phyloP scores from a whole-genome alignment of 2,113 vertebrate species.

The Silurus meridionalis region DNA sequence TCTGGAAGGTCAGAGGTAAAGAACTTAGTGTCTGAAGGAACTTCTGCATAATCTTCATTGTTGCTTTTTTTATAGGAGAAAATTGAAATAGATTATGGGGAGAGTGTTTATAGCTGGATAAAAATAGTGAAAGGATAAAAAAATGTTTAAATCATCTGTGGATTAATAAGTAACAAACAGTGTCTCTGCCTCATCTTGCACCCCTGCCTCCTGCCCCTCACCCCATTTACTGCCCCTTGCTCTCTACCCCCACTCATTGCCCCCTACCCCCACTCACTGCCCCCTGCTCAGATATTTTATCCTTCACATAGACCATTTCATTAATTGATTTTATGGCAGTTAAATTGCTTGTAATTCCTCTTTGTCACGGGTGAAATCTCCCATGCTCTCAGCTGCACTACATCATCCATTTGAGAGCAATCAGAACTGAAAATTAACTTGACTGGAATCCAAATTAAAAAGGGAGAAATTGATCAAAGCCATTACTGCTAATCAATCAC shows the following conservation, averaged over 20 bases:
- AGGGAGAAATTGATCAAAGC: background rate
- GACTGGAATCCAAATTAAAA: slow-evolving; percentile 13
- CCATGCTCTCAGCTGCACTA: background rate
- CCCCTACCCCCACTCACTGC: too few relatives aligned
- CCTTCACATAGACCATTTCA: background rate
- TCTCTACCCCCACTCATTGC: too few relatives aligned
- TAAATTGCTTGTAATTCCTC: slow-evolving; percentile 1
- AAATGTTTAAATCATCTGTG: too few relatives aligned
- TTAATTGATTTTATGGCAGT: background rate
- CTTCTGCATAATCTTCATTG: too few relatives aligned
- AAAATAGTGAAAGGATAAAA: background rate
- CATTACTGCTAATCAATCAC: background rate
- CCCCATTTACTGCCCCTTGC: too few relatives aligned
- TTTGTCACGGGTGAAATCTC: background rate
- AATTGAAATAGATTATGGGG: too few relatives aligned
- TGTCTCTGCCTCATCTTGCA: background rate
- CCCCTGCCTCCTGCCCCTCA: too few relatives aligned
- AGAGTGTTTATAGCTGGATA: background rate
- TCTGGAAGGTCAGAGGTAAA: background rate
- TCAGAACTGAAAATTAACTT: slow-evolving; percentile 8
- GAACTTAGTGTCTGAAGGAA: too few relatives aligned
- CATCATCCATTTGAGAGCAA: background rate
- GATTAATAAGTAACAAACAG: background rate
- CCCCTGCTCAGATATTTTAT: background rate
- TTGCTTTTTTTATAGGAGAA: too few relatives aligned